These are phyloP conservation scores for Scolopax rusticola DNA, from an alignment of 2,797 vertebrate genomes.

Conservation along the genomic window DNA sequence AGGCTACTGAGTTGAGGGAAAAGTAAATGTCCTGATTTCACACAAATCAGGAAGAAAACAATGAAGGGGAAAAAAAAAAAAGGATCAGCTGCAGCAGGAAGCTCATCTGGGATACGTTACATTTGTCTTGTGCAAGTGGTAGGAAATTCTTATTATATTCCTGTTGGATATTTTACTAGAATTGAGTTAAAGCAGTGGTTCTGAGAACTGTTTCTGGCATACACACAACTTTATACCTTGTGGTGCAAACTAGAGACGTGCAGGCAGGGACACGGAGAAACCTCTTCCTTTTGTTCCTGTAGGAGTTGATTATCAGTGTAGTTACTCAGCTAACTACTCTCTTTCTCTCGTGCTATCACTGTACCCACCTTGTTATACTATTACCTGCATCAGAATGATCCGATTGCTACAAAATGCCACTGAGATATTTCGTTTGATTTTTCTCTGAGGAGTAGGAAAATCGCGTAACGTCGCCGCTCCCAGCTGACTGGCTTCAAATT, in stretches of 20 bases:
- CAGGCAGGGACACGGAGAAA: neutral
- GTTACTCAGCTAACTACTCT: neutral
- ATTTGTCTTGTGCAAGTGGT: neutral
- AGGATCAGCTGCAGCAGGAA: neutral
- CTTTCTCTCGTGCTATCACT: neutral
- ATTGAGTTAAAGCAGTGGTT: neutral
- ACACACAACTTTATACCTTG: neutral
- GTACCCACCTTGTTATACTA: neutral
- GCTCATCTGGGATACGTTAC: neutral
- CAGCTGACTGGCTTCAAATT: constrained; percentile 10
- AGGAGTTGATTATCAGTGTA: constrained; percentile 4
- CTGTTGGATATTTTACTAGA: neutral
- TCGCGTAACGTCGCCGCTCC: rapidly evolving
- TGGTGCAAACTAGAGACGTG: neutral
- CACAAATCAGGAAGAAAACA: neutral
- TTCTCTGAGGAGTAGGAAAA: constrained; percentile 11
- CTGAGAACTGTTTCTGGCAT: neutral
- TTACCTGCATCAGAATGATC: neutral
- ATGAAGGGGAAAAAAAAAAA: neutral
- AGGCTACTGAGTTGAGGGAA: neutral
- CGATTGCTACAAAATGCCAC: neutral
- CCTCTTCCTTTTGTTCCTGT: neutral
- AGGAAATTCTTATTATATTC: neutral
- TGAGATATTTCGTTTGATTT: constrained; percentile 4
- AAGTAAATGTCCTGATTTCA: neutral